Conservation (phyloP, 2,113 vertebrate genomes). For the Phylloscopus whistleri region DNA sequence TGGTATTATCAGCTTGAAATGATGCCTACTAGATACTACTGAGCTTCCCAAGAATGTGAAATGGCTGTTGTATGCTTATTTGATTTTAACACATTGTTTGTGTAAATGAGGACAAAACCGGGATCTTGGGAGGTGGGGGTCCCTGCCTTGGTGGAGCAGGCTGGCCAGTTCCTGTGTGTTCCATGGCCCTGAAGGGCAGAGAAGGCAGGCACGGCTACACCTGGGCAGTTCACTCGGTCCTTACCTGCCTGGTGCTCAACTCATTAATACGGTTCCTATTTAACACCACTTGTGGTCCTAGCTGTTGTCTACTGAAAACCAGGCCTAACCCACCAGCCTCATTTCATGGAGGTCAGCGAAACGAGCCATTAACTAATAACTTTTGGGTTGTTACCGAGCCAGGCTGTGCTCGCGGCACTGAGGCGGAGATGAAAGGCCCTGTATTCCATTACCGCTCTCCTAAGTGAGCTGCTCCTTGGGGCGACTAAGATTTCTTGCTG, state of each 20-base stretch:
- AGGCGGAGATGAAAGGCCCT: not conserved
- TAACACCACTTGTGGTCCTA: not conserved
- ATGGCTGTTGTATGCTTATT: not conserved
- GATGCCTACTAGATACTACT: not conserved
- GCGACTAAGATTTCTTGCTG: constrained; percentile 32
- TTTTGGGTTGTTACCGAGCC: not conserved
- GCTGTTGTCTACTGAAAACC: not conserved
- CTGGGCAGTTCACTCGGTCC: accelerated
- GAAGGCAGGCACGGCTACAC: accelerated
- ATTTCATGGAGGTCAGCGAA: not conserved
- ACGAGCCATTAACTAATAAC: not conserved
- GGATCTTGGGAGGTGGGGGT: not conserved
- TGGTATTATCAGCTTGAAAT: not conserved
- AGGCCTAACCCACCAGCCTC: not conserved
- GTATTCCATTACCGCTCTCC: not conserved
- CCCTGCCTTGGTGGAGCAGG: not conserved
- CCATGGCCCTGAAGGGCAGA: not conserved
- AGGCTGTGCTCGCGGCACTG: accelerated
- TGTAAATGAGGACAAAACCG: not conserved
- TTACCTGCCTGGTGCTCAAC: accelerated
- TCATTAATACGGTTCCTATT: not conserved
- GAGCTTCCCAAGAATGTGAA: not conserved
- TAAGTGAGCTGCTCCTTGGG: constrained; percentile 1
- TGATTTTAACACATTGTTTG: not conserved
- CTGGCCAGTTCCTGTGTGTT: not conserved